Evolutionary conservation across 1,140 invertebrate species (phyloP).

Genomic region (Tetramorium simillimum): DNA sequence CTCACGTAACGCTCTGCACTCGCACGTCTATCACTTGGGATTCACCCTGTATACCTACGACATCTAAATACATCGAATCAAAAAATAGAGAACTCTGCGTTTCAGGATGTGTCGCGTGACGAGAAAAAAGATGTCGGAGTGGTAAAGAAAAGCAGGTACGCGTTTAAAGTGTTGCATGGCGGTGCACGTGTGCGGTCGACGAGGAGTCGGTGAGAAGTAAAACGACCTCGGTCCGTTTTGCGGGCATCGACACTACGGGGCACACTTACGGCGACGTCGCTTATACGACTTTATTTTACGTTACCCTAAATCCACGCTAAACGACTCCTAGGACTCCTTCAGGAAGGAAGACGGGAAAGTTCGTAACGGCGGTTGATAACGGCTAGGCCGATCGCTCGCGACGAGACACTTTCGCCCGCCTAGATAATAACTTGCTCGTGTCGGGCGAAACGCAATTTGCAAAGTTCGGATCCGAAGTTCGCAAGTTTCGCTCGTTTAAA

Average conservation of each 20-base stretch:
- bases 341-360: conserved; percentile 37
- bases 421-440: conserved; percentile 14
- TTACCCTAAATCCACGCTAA: conserved; percentile 6
- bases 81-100: conserved; percentile 75
- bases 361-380: conserved; percentile 21
- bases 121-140: conserved; percentile 61
- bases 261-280: conserved; percentile 11
- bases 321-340: neutral
- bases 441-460: conserved; percentile 38
- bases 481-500: conserved; percentile 23
- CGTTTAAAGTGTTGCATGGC: conserved; percentile 42
- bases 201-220: conserved; percentile 65
- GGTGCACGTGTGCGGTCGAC: conserved; percentile 11
- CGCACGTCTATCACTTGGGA: neutral
- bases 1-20: conserved; percentile 32
- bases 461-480: conserved; percentile 29
- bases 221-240: neutral
- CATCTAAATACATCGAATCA: conserved; percentile 72
- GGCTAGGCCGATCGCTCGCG: conserved; percentile 26
- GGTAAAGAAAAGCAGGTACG: conserved; percentile 70
- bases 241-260: neutral
- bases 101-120: conserved; percentile 42
- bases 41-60: conserved; percentile 63
- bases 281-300: conserved; percentile 7
- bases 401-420: neutral